Conservation (phyloP, 2,888 invertebrate species). For the Heteropelma amictum region DNA sequence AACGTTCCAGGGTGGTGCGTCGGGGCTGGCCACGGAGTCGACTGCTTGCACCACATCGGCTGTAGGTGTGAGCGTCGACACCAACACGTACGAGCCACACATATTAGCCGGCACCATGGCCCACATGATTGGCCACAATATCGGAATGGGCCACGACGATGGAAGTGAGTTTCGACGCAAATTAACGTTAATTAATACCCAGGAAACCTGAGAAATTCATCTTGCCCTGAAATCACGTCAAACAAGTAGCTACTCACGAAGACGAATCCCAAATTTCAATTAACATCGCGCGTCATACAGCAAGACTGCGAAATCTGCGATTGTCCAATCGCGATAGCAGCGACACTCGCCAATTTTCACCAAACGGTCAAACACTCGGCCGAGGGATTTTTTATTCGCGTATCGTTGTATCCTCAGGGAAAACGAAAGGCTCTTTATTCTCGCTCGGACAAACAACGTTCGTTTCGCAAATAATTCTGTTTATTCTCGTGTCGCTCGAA, state of each 20-base stretch:
- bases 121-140: slow-evolving; percentile 98
- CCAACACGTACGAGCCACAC: slow-evolving; percentile 96
- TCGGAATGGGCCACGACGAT: slow-evolving; percentile 98
- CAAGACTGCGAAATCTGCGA: no score
- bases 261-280: no score
- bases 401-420: no score
- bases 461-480: background rate
- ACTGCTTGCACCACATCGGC: slow-evolving; percentile 96
- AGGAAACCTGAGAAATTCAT: background rate
- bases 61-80: slow-evolving; percentile 95
- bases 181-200: background rate
- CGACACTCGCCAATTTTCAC: no score
- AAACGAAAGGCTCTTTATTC: no score
- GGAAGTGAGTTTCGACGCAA: slow-evolving; percentile 88
- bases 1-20: slow-evolving; percentile 92
- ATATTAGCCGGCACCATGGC: slow-evolving; percentile 97
- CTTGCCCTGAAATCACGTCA: no score
- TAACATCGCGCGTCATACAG: no score
- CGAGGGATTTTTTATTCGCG: no score
- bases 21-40: slow-evolving; percentile 95
- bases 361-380: no score
- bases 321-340: background rate
- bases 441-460: no score
- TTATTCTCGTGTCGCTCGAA: background rate
- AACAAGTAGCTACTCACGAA: no score